A percentile compares a stretch with the other conserved stretches of the same genome.
Conservation (phyloP, 2,797 vertebrate genomes). For the Parotocinclus haroldoi region DNA sequence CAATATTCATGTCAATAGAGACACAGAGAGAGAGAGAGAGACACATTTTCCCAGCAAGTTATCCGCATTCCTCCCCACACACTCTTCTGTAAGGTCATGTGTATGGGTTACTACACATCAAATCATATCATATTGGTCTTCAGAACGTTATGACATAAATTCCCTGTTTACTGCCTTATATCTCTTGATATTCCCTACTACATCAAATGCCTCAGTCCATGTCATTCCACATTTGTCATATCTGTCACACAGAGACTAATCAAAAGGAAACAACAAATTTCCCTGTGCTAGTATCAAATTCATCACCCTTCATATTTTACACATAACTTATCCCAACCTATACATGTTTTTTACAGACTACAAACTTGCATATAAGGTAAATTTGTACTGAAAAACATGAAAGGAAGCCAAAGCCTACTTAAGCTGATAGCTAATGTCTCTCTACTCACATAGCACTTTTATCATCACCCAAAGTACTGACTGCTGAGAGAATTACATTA, state of each 20-base stretch:
- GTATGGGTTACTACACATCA: conserved; percentile 46
- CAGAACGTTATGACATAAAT: conserved; percentile 40
- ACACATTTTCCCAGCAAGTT: conserved; percentile 47
- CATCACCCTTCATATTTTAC: not conserved
- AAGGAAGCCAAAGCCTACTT: not conserved
- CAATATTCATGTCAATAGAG: conserved; percentile 46
- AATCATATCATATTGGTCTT: conserved; percentile 56
- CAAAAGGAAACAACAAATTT: conserved; percentile 12
- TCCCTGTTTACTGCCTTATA: conserved; percentile 5
- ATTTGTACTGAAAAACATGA: not conserved
- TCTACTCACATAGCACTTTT: not conserved
- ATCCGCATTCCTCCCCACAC: conserved; percentile 16
- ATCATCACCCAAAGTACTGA: conserved; percentile 4
- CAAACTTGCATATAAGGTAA: not conserved
- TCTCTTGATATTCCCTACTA: not conserved
- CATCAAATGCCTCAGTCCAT: conserved; percentile 9
- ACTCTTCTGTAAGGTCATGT: conserved; percentile 27
- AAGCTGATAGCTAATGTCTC: conserved; percentile 4
- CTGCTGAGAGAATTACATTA: conserved; percentile 20
- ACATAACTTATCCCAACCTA: not conserved
- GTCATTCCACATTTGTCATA: conserved; percentile 33
- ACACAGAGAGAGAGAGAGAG: conserved; percentile 32
- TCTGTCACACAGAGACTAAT: conserved; percentile 22
- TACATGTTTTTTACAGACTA: not conserved
- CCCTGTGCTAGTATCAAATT: not conserved